Base-by-base conservation (phyloP, 1,140 invertebrate genomes). In the Eumaeus atala region DNA sequence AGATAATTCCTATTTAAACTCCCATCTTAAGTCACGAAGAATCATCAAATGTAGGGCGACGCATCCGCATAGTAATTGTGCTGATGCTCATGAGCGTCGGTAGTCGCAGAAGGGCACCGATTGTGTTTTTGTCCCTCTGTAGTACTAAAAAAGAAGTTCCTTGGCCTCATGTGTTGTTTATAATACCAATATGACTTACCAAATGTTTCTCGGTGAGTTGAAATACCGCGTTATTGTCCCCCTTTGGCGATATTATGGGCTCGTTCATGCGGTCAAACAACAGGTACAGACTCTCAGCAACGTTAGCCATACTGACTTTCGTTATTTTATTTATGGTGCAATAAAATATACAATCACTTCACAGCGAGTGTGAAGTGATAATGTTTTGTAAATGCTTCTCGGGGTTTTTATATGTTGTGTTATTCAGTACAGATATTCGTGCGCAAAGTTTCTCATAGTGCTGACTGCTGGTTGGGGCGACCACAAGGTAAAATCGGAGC, bases 251-350 rank as follows among this genome's bases (percentile, higher is more conserved):
- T 21, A 88, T 78, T 21, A 88, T 55, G 2, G 84, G 72, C 52
- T 89, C 88, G 28, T 66, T 74, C 0, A 87, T 86, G 42, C 87
- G 77, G 56, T 88, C 87, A 58, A 88, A 87, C 36, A 89, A 59
- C 51, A 88, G 61, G 53, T 66, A 54, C 9, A 89, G 63, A 59
- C 67, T 70, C 21, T 77, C 56, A 1, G 49, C 34, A 0, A 74
- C 51, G 50, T 70, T 40, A 1, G 65, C 54, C 77, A 80, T 85
- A 62, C 56, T 66, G 9, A 59, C 44, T 51, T 53, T 51, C 11
- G n/a, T n/a, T 18, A 17, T 12, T 17, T 37, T 9, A 18, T 18
- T 36, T 17, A 51, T n/a, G 16, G 7, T 16, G 10, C 9, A 18
- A 49, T 33, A 17, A 42, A 17, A 48, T 28, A 28, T 49, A 33